Percentiles rank a stretch among this genome's conserved stretches.
Evolutionary conservation across 1,140 invertebrate genomes (phyloP).

Genomic region (Drosophila bocki): DNA sequence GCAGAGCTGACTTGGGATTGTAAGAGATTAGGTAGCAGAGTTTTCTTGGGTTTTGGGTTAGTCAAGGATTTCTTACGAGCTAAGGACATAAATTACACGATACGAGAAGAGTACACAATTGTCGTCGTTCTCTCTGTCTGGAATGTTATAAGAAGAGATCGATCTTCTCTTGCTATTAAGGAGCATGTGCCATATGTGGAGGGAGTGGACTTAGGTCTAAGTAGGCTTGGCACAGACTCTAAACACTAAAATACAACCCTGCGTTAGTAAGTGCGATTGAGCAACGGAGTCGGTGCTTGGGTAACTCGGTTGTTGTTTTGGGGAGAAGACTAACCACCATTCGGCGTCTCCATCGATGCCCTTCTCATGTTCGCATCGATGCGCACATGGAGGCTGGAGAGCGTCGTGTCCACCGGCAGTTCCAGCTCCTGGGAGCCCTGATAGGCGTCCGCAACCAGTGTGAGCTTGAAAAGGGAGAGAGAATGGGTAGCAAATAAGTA

Average conservation of each 20-base stretch:
- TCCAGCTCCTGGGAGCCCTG: conserved; percentile 78
- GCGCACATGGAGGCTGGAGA: conserved; percentile 81
- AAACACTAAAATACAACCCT: conserved; percentile 52
- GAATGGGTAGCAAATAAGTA: background rate
- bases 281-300: conserved; percentile 44
- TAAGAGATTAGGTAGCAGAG: conserved; percentile 18
- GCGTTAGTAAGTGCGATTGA: conserved; percentile 53
- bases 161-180: background rate
- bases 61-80: conserved; percentile 44
- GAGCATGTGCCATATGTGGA: conserved; percentile 21
- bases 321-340: conserved; percentile 79
- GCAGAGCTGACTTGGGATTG: conserved; percentile 28
- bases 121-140: conserved; percentile 1
- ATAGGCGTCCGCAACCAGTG: conserved; percentile 75
- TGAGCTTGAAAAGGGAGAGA: conserved; percentile 58
- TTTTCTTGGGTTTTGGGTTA: conserved; percentile 24
- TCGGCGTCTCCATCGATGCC: conserved; percentile 80
- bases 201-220: conserved; percentile 36
- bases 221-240: conserved; percentile 53
- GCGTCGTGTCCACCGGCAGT: conserved; percentile 78
- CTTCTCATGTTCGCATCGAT: conserved; percentile 79
- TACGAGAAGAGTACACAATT: conserved; percentile 26
- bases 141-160: conserved; percentile 1
- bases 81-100: conserved; percentile 58
- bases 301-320: conserved; percentile 21